phyloP scores from a whole-genome alignment of 2,888 invertebrate species.

The Pollenia labialis region DNA sequence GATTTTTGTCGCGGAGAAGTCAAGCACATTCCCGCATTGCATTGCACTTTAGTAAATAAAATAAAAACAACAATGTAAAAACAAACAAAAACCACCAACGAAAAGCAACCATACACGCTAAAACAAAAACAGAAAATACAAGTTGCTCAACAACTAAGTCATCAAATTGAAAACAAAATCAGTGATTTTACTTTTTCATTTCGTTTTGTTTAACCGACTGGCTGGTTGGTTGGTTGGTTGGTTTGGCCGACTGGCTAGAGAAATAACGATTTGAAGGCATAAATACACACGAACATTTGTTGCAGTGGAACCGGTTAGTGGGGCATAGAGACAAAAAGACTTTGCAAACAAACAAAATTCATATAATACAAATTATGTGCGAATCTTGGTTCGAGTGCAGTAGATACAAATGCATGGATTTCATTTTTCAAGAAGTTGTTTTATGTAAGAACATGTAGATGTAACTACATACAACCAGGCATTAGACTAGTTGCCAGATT shows the following conservation, averaged over 20 bases:
- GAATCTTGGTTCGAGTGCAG: conserved; percentile 34
- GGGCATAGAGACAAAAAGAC: conserved; percentile 62
- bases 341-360: conserved; percentile 11
- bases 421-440: conserved; percentile 36
- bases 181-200: conserved; percentile 38
- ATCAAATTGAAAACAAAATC: conserved; percentile 71
- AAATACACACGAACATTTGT: conserved; percentile 20
- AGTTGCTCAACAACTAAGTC: conserved; percentile 71
- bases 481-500: background rate
- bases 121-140: conserved; percentile 41
- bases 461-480: background rate
- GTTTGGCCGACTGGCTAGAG: conserved; percentile 65
- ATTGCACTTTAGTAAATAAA: conserved; percentile 34
- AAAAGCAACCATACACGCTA: conserved; percentile 25
- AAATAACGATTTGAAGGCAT: conserved; percentile 40
- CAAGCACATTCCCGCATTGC: conserved; percentile 55
- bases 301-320: conserved; percentile 70
- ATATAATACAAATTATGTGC: conserved; percentile 40
- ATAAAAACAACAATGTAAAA: conserved; percentile 15
- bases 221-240: conserved; percentile 33
- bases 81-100: background rate
- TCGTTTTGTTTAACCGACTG: conserved; percentile 52
- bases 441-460: background rate
- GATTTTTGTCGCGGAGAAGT: conserved; percentile 58
- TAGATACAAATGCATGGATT: conserved; percentile 16